Evolutionary conservation across 2,113 vertebrate species (phyloP).

Genomic region (Pseudorectes ferrugineus): DNA sequence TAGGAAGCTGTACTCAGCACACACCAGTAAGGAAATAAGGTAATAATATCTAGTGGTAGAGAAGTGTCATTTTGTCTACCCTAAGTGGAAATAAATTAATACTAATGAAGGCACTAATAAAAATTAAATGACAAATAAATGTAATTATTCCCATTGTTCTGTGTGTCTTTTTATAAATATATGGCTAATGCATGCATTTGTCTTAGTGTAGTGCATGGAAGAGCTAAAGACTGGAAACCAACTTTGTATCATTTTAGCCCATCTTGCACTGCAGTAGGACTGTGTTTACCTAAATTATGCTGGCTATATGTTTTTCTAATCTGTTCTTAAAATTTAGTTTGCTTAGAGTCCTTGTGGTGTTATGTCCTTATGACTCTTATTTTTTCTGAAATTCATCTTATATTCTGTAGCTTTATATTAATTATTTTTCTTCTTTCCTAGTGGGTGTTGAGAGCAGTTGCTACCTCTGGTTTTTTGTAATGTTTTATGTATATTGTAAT

Average conservation of each 20-base stretch:
- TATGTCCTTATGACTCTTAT: not conserved
- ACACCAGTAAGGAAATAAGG: not conserved
- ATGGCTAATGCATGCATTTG: not conserved
- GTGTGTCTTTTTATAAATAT: not conserved
- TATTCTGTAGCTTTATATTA: not conserved
- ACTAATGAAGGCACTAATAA: not conserved
- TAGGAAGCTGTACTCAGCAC: not conserved
- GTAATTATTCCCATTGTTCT: not conserved
- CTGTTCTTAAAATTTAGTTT: not conserved
- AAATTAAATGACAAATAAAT: not conserved
- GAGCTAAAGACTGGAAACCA: not conserved
- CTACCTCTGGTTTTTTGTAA: not conserved
- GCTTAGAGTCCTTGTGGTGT: not conserved
- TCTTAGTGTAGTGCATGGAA: not conserved
- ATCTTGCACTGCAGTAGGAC: not conserved
- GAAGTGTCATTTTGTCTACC: not conserved
- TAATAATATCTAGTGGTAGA: not conserved
- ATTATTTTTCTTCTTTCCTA: not conserved
- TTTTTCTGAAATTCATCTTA: not conserved
- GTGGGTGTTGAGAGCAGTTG: not conserved
- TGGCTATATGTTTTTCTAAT: not conserved
- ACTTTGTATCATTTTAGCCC: not conserved
- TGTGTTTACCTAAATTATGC: not conserved
- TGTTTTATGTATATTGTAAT: not conserved
- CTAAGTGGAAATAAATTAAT: not conserved